These are phyloP conservation scores for Invenusta paracnida DNA, from an alignment of 2,888 invertebrate species.

Conservation along the genomic window DNA sequence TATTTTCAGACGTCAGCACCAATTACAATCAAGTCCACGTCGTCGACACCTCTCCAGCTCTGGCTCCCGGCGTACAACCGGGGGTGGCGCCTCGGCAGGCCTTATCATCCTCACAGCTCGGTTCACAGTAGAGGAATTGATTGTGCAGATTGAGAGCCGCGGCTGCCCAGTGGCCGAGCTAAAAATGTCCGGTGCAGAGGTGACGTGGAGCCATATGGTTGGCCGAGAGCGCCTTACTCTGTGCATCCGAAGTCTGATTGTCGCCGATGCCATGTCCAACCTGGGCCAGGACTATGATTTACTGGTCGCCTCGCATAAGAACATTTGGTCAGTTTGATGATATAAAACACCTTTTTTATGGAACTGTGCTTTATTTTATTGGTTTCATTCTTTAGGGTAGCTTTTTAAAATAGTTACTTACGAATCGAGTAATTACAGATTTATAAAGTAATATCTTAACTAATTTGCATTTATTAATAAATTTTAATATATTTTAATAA, in stretches of 20 bases:
- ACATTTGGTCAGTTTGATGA: conserved; percentile 74
- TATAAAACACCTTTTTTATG: too few relatives aligned
- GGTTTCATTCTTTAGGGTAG: too few relatives aligned
- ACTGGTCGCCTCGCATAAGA: conserved; percentile 85
- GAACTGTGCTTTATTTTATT: too few relatives aligned
- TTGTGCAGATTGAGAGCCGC: conserved; percentile 68
- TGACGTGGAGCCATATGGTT: conserved; percentile 71
- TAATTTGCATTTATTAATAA: too few relatives aligned
- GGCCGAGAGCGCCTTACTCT: conserved; percentile 73
- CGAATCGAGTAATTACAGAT: too few relatives aligned
- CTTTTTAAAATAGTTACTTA: too few relatives aligned
- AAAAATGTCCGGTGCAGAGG: conserved; percentile 80
- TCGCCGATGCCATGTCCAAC: conserved; percentile 89
- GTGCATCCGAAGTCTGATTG: conserved; percentile 81
- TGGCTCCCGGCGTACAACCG: not conserved
- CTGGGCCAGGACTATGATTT: conserved; percentile 91
- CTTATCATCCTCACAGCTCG: conserved; percentile 61
- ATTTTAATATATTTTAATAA: too few relatives aligned
- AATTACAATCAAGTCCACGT: not conserved
- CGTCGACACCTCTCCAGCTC: not conserved
- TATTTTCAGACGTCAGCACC: too few relatives aligned
- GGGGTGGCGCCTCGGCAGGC: not conserved
- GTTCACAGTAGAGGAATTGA: conserved; percentile 77
- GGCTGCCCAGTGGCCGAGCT: conserved; percentile 81
- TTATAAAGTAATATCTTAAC: too few relatives aligned